These are phyloP conservation scores for Sporophila hypoxantha DNA, from an alignment of 2,113 vertebrate species.

Conservation along the genomic window DNA sequence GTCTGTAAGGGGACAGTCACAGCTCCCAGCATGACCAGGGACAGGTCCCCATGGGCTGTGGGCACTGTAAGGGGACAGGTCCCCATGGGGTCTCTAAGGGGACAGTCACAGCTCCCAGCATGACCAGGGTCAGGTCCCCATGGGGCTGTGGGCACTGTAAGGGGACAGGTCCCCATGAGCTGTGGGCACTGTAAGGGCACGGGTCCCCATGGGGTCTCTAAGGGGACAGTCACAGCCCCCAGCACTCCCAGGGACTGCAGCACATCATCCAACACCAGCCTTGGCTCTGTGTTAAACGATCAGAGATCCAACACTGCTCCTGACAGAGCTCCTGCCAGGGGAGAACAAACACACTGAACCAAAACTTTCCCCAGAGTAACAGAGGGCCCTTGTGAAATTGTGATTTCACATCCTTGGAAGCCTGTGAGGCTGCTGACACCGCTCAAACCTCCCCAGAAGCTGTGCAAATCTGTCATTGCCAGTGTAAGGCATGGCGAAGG, in stretches of 20 bases:
- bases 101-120: too few species aligned
- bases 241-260: rapidly evolving
- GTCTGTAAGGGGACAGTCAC: too few species aligned
- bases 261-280: rapidly evolving
- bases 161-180: background rate
- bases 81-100: background rate
- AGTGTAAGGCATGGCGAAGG: rapidly evolving
- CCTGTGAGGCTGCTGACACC: background rate
- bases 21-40: too few species aligned
- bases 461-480: rapidly evolving
- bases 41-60: too few species aligned
- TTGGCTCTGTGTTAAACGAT: too few species aligned
- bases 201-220: background rate
- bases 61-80: background rate
- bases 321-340: background rate
- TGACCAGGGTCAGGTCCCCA: too few species aligned
- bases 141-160: background rate
- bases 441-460: background rate
- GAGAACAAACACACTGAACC: background rate
- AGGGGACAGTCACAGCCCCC: background rate
- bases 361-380: background rate
- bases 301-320: rapidly evolving
- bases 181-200: background rate
- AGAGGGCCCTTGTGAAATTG: background rate
- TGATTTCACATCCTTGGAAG: background rate